Conservation (phyloP, 2,797 vertebrate genomes). For the Hippoglossus hippoglossus region DNA sequence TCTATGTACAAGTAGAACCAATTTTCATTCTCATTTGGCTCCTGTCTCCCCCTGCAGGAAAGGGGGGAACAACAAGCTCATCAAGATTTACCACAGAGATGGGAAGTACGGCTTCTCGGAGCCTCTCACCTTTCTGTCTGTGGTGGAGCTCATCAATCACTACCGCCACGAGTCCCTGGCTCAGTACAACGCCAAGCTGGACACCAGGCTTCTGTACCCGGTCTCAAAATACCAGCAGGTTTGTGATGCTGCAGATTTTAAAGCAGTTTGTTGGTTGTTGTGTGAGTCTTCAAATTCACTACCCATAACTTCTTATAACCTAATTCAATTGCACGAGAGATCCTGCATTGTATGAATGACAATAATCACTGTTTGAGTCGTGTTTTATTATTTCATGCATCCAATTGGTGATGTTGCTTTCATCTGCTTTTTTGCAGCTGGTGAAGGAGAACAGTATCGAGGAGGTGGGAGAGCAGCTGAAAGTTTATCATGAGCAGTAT, state of each 20-base stretch:
- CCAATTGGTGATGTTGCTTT: constrained; percentile 6
- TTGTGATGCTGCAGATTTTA: constrained; percentile 18
- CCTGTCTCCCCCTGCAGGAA: constrained; percentile 84
- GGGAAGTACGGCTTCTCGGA: constrained; percentile 92
- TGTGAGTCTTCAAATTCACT: background rate
- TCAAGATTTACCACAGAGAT: constrained; percentile 93
- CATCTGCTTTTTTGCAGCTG: constrained; percentile 70
- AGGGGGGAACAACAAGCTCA: constrained; percentile 95
- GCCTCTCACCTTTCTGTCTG: constrained; percentile 90
- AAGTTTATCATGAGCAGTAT: constrained; percentile 93
- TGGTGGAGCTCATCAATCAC: constrained; percentile 93
- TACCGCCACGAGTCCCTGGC: constrained; percentile 94
- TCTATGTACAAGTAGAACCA: background rate
- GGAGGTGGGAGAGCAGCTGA: constrained; percentile 93
- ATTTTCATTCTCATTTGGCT: constrained; percentile 11
- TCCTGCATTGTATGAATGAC: background rate
- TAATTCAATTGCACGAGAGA: background rate
- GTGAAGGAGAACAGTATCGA: constrained; percentile 96
- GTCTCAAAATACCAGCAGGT: constrained; percentile 96
- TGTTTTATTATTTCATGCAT: background rate
- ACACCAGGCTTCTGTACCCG: constrained; percentile 92
- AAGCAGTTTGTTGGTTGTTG: background rate
- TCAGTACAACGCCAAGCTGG: constrained; percentile 94
- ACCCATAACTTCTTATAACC: background rate
- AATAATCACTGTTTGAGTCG: background rate